Percentiles rank a stretch among this genome's conserved stretches.
These are phyloP conservation scores for Coleophora flavipennella DNA, from an alignment of 2,888 invertebrate genomes.

Conservation along the genomic window DNA sequence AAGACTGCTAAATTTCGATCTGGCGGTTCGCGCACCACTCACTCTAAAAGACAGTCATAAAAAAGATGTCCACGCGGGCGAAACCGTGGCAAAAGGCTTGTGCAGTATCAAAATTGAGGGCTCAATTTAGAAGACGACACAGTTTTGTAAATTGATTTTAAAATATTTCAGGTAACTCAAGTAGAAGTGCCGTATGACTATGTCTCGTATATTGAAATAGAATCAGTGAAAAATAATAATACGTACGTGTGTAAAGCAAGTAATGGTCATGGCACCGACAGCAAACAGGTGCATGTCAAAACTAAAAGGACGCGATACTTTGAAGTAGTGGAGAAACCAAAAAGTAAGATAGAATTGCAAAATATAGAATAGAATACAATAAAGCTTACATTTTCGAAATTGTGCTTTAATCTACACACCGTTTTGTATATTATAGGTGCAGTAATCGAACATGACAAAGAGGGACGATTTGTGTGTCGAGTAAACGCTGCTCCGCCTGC, in stretches of 20 bases:
- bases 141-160: neutral
- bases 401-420: no score
- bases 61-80: no score
- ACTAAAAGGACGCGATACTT: conserved; percentile 18
- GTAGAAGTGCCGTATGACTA: conserved; percentile 34
- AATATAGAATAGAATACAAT: no score
- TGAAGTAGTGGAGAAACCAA: conserved; percentile 20
- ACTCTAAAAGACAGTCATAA: no score
- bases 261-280: conserved; percentile 22
- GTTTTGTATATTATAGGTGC: conserved; percentile 21
- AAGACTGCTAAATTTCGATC: no score
- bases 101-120: no score
- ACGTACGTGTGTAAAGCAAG: conserved; percentile 34
- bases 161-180: conserved; percentile 20
- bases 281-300: conserved; percentile 17
- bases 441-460: conserved; percentile 22
- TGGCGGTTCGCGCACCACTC: no score
- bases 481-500: conserved; percentile 30
- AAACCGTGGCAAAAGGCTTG: no score
- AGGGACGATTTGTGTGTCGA: conserved; percentile 22
- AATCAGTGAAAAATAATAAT: conserved; percentile 21
- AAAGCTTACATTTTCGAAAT: no score
- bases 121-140: no score
- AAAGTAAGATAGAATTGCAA: conserved; percentile 23
- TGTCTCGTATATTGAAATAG: conserved; percentile 27